Evolutionary conservation across 23 tunicate species (phyloP).

Genomic region (Trididemnum nubilum): DNA sequence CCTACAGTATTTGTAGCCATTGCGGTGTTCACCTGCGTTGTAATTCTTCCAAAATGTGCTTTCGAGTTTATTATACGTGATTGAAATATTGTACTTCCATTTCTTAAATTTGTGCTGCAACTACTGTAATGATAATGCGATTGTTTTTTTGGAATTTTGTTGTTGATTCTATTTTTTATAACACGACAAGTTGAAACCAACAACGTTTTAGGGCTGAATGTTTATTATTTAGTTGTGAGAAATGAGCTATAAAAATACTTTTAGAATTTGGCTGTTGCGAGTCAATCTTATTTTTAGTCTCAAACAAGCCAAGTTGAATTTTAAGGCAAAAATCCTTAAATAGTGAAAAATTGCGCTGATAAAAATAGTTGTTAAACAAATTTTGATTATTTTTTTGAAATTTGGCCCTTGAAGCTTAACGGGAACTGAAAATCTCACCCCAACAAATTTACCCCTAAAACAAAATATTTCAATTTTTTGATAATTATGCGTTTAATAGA

Average conservation of each 20-base stretch:
- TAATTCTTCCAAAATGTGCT: no score
- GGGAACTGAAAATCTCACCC: background rate
- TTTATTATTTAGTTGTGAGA: background rate
- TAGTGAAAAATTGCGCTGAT: no score
- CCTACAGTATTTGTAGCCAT: background rate
- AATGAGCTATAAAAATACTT: background rate
- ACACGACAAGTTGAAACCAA: background rate
- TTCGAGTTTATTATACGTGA: background rate
- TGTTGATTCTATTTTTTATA: no score
- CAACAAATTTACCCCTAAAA: background rate
- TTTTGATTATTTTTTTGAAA: background rate
- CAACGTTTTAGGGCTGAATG: background rate
- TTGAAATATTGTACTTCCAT: background rate
- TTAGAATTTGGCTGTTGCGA: no score
- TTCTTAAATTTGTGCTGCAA: no score
- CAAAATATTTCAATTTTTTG: background rate
- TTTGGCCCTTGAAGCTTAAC: background rate
- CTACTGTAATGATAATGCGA: no score
- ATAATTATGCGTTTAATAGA: background rate
- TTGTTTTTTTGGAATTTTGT: no score
- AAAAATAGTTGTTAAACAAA: no score
- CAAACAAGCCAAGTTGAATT: no score
- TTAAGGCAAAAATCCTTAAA: no score
- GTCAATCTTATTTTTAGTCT: no score
- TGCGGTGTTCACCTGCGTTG: conserved; percentile 18